Evolutionary conservation across 30 jellyfish, hydroid and myxozoan genomes (phyloP).

Genomic region (Aurelia sp.): DNA sequence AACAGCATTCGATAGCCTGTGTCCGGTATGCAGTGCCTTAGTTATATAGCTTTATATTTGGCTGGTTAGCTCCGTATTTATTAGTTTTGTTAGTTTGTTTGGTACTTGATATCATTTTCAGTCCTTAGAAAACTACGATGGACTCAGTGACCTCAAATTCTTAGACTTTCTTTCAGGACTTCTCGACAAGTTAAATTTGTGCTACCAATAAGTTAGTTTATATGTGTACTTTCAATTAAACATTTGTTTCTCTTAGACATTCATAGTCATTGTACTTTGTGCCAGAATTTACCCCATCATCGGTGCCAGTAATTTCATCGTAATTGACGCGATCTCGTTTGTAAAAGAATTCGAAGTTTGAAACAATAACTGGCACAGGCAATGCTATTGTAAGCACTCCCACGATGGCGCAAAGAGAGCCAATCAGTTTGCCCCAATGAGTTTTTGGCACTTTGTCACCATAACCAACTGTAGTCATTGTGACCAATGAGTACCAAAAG

Average conservation of each 20-base stretch:
- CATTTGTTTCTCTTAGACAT: slow-evolving; percentile 47
- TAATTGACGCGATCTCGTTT: slow-evolving; percentile 79
- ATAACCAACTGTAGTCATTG: slow-evolving; percentile 99
- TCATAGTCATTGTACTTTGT: slow-evolving; percentile 13
- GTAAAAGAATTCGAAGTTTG: slow-evolving; percentile 93
- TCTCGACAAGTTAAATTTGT: too few relatives aligned
- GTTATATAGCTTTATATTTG: too few relatives aligned
- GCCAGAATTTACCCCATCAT: background rate
- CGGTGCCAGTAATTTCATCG: slow-evolving; percentile 18
- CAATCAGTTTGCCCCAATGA: slow-evolving; percentile 82
- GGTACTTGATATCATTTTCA: too few relatives aligned
- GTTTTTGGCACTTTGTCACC: slow-evolving; percentile 95
- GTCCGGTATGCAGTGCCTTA: too few relatives aligned
- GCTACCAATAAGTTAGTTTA: too few relatives aligned
- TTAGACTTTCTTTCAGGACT: too few relatives aligned
- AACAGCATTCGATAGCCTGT: too few relatives aligned
- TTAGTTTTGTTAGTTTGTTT: too few relatives aligned
- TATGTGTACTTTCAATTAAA: background rate
- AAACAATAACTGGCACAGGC: slow-evolving; percentile 97
- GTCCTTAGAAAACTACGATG: too few relatives aligned
- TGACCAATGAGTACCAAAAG: slow-evolving; percentile 89
- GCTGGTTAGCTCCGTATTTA: too few relatives aligned
- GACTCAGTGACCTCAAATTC: too few relatives aligned
- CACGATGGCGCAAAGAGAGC: slow-evolving; percentile 95
- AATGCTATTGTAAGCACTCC: slow-evolving; percentile 94